phyloP scores from a whole-genome alignment of 2,113 vertebrate species.

The Siniperca chuatsi region DNA sequence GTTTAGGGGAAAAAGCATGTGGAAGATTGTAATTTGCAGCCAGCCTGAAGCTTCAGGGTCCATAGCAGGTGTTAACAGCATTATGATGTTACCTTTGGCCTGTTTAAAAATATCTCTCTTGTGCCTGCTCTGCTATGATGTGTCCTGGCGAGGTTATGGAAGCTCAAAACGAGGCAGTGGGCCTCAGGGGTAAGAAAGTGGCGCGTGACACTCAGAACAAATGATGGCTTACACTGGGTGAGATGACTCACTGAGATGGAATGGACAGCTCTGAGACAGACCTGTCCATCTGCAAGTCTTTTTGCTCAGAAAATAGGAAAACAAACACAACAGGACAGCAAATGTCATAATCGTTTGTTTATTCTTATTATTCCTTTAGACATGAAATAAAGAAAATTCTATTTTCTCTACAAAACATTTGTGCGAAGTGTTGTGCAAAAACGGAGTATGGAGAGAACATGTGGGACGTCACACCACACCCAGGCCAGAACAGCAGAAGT shows the following conservation, averaged over 20 bases:
- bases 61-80: constrained; percentile 34
- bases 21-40: constrained; percentile 3
- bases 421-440: constrained; percentile 81
- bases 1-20: neutral
- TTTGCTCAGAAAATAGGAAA: neutral
- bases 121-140: constrained; percentile 33
- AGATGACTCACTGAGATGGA: constrained; percentile 24
- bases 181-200: constrained; percentile 35
- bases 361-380: constrained; percentile 80
- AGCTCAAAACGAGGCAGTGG: constrained; percentile 31
- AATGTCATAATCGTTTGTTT: constrained; percentile 73
- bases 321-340: constrained; percentile 20
- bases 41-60: neutral
- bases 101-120: constrained; percentile 73
- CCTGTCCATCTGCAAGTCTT: constrained; percentile 11
- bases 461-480: constrained; percentile 66
- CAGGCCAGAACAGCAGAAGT: constrained; percentile 64
- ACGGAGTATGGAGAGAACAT: constrained; percentile 69
- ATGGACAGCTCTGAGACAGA: constrained; percentile 34
- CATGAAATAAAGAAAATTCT: constrained; percentile 80
- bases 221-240: constrained; percentile 53
- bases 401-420: constrained; percentile 78
- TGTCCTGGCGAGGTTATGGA: constrained; percentile 45
- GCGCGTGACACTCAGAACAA: constrained; percentile 39
- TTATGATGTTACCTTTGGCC: constrained; percentile 60